These are phyloP conservation scores for Mesoclemmys tuberculata DNA, from an alignment of 2,113 vertebrate species.

Conservation along the genomic window DNA sequence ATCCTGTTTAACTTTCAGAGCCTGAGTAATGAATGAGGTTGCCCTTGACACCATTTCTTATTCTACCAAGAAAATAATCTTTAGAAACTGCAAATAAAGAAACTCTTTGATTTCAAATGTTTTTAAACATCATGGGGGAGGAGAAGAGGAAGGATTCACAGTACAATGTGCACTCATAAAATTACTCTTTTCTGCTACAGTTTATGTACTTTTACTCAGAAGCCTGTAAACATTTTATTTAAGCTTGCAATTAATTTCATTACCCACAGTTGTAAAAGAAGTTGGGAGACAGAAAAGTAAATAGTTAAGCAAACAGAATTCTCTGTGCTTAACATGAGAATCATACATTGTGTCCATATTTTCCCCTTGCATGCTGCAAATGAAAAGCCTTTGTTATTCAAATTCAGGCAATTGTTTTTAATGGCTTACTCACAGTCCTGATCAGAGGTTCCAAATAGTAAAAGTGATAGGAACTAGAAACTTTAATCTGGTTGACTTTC, in stretches of 20 bases:
- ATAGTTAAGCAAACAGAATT: neutral
- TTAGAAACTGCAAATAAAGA: neutral
- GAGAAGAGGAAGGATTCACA: neutral
- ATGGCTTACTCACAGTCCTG: neutral
- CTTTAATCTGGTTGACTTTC: neutral
- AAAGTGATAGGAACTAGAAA: neutral
- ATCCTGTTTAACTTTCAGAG: neutral
- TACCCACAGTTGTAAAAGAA: neutral
- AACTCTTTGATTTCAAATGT: slow-evolving; percentile 16
- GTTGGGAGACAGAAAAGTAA: neutral
- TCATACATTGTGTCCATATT: neutral
- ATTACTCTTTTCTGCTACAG: neutral
- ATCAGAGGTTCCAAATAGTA: neutral
- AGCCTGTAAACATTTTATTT: neutral
- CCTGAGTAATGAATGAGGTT: neutral
- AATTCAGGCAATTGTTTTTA: neutral
- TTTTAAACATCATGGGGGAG: neutral
- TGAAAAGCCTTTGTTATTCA: neutral
- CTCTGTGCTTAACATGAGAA: neutral
- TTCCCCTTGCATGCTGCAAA: neutral
- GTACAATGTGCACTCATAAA: neutral
- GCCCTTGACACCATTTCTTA: neutral
- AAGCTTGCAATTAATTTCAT: slow-evolving; percentile 22
- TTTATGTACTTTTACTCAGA: neutral
- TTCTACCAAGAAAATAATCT: neutral